Percentiles rank a stretch among this genome's conserved stretches.
These are phyloP conservation scores for Atlantisia rogersi DNA, from an alignment of 2,113 vertebrate genomes.

Conservation along the genomic window DNA sequence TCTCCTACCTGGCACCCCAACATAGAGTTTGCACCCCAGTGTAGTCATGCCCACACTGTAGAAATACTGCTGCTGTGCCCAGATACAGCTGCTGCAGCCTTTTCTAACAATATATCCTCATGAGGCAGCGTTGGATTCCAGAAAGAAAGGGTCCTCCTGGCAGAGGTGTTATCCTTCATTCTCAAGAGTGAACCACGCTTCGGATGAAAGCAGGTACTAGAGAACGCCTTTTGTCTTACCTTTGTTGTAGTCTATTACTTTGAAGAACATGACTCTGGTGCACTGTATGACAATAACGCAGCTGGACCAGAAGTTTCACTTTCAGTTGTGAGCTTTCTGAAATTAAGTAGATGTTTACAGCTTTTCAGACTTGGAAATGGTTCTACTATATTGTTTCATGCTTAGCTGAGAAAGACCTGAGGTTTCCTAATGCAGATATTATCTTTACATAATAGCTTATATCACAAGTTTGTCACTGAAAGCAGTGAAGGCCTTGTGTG, in stretches of 20 bases:
- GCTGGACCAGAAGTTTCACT: not conserved
- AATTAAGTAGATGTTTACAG: not conserved
- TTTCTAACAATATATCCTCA: not conserved
- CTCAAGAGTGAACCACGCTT: not conserved
- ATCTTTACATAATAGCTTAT: not conserved
- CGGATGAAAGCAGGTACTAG: not conserved
- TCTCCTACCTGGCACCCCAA: rapidly evolving
- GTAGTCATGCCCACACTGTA: not conserved
- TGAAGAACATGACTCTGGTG: not conserved
- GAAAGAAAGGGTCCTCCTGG: not conserved
- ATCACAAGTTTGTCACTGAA: not conserved
- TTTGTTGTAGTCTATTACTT: not conserved
- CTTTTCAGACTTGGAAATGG: not conserved
- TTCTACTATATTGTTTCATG: not conserved
- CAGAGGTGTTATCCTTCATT: not conserved
- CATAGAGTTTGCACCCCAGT: not conserved
- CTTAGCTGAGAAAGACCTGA: not conserved
- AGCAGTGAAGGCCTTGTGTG: not conserved
- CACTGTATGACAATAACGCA: not conserved
- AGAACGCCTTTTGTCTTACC: not conserved
- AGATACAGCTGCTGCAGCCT: not conserved
- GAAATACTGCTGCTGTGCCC: not conserved
- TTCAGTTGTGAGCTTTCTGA: not conserved
- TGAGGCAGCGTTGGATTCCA: not conserved
- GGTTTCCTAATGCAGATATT: not conserved